Percentiles rank a stretch among this genome's conserved stretches.
These are phyloP conservation scores for Echinops telfairi DNA, from an alignment of 2,113 vertebrate genomes.

Conservation along the genomic window DNA sequence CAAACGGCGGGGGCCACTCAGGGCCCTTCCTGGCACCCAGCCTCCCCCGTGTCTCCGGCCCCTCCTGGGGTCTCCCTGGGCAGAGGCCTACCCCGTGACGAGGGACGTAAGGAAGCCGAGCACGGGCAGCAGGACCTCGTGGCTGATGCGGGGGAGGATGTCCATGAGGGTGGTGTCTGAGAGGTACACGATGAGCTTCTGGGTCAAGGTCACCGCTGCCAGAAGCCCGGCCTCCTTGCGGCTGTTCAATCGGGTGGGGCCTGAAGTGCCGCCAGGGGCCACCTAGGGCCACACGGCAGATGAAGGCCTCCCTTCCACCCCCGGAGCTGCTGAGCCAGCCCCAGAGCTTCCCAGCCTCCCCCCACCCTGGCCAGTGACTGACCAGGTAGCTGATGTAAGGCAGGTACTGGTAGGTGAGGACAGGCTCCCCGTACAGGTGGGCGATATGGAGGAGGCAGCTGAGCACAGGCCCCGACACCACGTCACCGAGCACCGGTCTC, in stretches of 20 bases:
- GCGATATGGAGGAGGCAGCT: constrained; percentile 96
- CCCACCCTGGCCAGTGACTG: constrained; percentile 61
- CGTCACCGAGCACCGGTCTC: constrained; percentile 93
- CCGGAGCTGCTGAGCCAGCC: background rate
- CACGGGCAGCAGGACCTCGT: constrained; percentile 95
- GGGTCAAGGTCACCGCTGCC: constrained; percentile 93
- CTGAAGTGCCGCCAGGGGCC: constrained; percentile 86
- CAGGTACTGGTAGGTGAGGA: constrained; percentile 98
- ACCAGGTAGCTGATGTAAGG: constrained; percentile 99
- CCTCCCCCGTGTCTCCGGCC: background rate
- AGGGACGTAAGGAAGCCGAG: constrained; percentile 95
- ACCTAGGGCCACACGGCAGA: constrained; percentile 88
- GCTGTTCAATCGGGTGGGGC: constrained; percentile 93
- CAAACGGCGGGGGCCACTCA: background rate
- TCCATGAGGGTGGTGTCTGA: constrained; percentile 98
- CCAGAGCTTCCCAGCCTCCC: background rate
- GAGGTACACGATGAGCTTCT: constrained; percentile 96
- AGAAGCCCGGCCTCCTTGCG: constrained; percentile 97
- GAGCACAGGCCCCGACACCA: constrained; percentile 93
- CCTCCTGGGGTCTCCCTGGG: background rate
- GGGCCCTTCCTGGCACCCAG: background rate
- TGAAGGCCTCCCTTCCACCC: background rate
- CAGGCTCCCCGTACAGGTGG: constrained; percentile 96
- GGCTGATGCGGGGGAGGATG: constrained; percentile 97
- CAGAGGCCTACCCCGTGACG: constrained; percentile 88